Conservation (phyloP, 2,888 invertebrate genomes). For the Exocentrus adspersus region DNA sequence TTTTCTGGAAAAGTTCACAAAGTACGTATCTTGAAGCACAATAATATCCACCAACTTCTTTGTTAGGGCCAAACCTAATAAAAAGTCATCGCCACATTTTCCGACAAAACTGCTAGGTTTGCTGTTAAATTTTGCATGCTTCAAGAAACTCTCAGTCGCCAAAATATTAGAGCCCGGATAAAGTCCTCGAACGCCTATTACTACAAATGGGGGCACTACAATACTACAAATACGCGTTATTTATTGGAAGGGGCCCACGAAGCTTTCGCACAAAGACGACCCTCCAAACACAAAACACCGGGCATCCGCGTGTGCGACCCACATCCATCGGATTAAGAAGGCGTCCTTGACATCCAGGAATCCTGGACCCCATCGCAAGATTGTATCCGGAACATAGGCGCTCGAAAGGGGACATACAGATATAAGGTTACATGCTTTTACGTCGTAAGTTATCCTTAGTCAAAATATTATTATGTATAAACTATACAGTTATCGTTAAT, state of each 20-base stretch:
- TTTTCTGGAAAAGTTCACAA: too few species aligned
- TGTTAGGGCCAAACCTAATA: too few species aligned
- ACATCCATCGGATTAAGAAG: conserved; percentile 45
- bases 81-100: too few species aligned
- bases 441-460: too few species aligned
- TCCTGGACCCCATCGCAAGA: conserved; percentile 29
- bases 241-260: conserved; percentile 13
- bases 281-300: conserved; percentile 3
- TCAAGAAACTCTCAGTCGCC: background rate
- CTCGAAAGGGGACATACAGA: too few species aligned
- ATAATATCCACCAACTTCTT: too few species aligned
- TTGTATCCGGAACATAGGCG: conserved; percentile 25
- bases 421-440: too few species aligned
- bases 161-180: conserved; percentile 1
- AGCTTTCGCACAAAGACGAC: conserved; percentile 1
- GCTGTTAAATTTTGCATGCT: background rate
- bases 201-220: background rate
- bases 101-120: too few species aligned
- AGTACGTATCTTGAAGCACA: too few species aligned
- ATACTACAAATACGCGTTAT: conserved; percentile 20
- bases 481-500: too few species aligned
- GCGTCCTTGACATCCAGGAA: conserved; percentile 45
- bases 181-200: conserved; percentile 15
- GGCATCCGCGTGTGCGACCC: conserved; percentile 46
- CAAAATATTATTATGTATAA: too few species aligned